These are phyloP conservation scores for Noctuana brunneofusca DNA, from an alignment of 2,888 invertebrate species.

Conservation along the genomic window DNA sequence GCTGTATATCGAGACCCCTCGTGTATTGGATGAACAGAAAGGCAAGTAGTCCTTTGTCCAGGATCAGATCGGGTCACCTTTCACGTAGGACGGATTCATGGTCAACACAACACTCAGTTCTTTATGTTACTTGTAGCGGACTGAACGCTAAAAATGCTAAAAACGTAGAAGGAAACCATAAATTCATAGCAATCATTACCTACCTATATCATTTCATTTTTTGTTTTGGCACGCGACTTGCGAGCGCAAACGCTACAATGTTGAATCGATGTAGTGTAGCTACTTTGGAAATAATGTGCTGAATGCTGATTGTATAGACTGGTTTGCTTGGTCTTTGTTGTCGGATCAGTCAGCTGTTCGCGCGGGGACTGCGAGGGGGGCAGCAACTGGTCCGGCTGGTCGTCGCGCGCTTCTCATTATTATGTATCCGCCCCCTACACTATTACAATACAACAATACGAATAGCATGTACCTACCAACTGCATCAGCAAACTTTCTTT, in stretches of 20 bases:
- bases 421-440: slow-evolving; percentile 31
- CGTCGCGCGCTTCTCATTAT: slow-evolving; percentile 46
- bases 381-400: slow-evolving; percentile 58
- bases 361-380: slow-evolving; percentile 44
- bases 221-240: slow-evolving; percentile 30
- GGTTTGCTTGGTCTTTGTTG: slow-evolving; percentile 72
- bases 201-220: slow-evolving; percentile 36
- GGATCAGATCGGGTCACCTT: slow-evolving; percentile 39
- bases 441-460: background rate
- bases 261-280: slow-evolving; percentile 39
- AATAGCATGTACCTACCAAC: slow-evolving; percentile 3
- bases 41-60: slow-evolving; percentile 69
- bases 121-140: slow-evolving; percentile 9
- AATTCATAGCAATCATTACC: slow-evolving; percentile 26
- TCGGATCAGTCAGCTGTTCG: slow-evolving; percentile 73
- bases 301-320: slow-evolving; percentile 45
- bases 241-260: slow-evolving; percentile 29
- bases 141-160: slow-evolving; percentile 19
- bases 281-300: slow-evolving; percentile 43
- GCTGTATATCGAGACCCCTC: slow-evolving; percentile 67
- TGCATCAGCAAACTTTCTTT: slow-evolving; percentile 25
- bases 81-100: slow-evolving; percentile 36
- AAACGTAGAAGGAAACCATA: slow-evolving; percentile 16
- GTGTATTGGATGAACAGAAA: slow-evolving; percentile 80
- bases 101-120: slow-evolving; percentile 32